Evolutionary conservation across 2,797 vertebrate genomes (phyloP).

Genomic region (Sternarchorhynchus goeldii): DNA sequence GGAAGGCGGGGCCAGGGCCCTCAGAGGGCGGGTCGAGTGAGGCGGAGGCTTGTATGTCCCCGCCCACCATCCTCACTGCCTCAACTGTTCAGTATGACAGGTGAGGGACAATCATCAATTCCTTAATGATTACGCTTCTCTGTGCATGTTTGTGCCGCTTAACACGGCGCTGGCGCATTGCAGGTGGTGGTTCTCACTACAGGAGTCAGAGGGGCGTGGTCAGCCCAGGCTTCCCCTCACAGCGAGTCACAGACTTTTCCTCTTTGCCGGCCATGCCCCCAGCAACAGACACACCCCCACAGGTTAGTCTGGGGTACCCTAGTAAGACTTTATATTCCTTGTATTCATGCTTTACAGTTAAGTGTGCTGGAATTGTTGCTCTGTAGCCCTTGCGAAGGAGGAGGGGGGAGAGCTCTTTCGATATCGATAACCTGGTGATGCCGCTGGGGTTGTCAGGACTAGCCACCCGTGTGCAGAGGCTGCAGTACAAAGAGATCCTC

Average conservation of each 20-base stretch:
- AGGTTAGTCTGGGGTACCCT: conserved; percentile 47
- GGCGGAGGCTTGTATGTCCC: conserved; percentile 57
- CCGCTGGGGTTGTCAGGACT: conserved; percentile 69
- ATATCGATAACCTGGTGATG: conserved; percentile 72
- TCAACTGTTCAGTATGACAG: conserved; percentile 42
- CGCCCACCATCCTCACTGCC: conserved; percentile 51
- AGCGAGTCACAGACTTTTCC: conserved; percentile 42
- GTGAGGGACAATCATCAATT: conserved; percentile 53
- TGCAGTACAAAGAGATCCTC: conserved; percentile 72
- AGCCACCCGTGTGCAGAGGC: conserved; percentile 65
- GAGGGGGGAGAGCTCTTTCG: conserved; percentile 66
- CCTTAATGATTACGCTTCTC: background rate
- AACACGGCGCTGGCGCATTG: background rate
- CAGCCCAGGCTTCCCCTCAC: conserved; percentile 43
- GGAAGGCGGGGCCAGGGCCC: conserved; percentile 51
- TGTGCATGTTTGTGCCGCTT: background rate
- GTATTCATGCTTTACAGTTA: background rate
- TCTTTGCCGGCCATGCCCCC: conserved; percentile 30
- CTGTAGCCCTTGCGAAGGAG: conserved; percentile 63
- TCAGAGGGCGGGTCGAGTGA: conserved; percentile 55
- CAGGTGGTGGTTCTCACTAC: conserved; percentile 45
- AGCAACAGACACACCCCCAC: conserved; percentile 46
- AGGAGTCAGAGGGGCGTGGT: conserved; percentile 47
- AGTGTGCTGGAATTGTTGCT: background rate
- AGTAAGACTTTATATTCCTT: background rate